Evolutionary conservation across 2,797 vertebrate genomes (phyloP), one percentile per base, ranked within the genome.

Genomic region (Semaprochilodus insignis): DNA sequence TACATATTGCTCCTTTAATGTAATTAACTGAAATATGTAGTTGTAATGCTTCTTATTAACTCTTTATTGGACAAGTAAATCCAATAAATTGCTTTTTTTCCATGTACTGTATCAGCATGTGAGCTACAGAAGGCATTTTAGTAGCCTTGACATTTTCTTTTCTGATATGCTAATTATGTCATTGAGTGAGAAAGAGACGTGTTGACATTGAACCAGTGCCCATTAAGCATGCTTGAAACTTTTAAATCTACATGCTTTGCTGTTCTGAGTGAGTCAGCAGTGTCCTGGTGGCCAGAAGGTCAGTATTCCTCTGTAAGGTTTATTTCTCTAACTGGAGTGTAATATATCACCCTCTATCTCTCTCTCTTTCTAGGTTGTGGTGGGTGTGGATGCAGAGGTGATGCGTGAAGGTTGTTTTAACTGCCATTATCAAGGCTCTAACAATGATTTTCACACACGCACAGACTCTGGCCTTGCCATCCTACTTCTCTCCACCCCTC

Each of bases 401-500:
- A 80, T 34, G 69, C 7, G n/a, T 71, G 69, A 71, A 71, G 69
- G 69, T 71, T 70, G n/a, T 70, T 44, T 66, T 66, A 21, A 66
- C 27, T 67, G 65, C 31, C 65, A n/a, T 40, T 67, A n/a, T 67
- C 65, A 67, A 44, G 36, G 19, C 34, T 3, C 65, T 67, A 67
- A 21, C 34, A 40, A 40, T 67, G 65, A 14, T 21, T 66, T 66
- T 34, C 65, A 67, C 55, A 31, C n/a, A 27, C 6, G n/a, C 16
- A 54, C n/a, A 31, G 4, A 54, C 15, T 80, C 36, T 51, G 78
- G 55, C 40, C 23, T 79, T 71, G n/a, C 31, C n/a, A 21, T 17
- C 34, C 31, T 67, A 19, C 40, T 75, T 70, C 51, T 81, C 48
- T 40, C 11, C 60, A 7, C 48, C 8, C 40, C 55, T 52, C 54